Percentiles rank a stretch among this genome's conserved stretches.
These are phyloP conservation scores for Canis aureus DNA, from an alignment of 2,113 vertebrate species.

Conservation along the genomic window DNA sequence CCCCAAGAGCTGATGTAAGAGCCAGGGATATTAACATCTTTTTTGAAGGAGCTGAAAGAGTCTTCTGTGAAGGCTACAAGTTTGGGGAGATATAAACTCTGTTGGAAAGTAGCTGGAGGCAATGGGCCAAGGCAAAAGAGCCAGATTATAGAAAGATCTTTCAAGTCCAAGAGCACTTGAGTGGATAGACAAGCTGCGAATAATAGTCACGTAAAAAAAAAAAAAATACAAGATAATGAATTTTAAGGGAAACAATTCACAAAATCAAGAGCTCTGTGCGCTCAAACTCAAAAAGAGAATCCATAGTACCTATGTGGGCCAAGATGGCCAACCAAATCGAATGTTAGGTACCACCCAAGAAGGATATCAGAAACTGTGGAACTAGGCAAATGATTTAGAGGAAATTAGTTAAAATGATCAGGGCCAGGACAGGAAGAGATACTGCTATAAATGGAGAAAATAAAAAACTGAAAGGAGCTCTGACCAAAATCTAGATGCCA, in stretches of 20 bases:
- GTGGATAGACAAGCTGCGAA: background rate
- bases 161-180: background rate
- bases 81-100: background rate
- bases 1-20: background rate
- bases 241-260: background rate
- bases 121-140: background rate
- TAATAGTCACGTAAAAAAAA: no score
- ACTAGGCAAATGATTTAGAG: background rate
- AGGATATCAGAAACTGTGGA: background rate
- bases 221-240: background rate
- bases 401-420: background rate
- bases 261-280: background rate
- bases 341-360: background rate
- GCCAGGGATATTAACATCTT: background rate
- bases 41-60: background rate
- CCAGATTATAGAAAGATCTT: background rate
- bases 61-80: background rate
- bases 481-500: constrained; percentile 27
- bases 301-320: background rate
- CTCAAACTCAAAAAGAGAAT: background rate
- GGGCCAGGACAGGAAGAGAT: background rate
- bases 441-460: background rate
- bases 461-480: constrained; percentile 6
- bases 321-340: background rate
- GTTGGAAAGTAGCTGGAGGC: background rate